Conservation (phyloP, 2,113 vertebrate species). For the Shinisaurus crocodilurus region DNA sequence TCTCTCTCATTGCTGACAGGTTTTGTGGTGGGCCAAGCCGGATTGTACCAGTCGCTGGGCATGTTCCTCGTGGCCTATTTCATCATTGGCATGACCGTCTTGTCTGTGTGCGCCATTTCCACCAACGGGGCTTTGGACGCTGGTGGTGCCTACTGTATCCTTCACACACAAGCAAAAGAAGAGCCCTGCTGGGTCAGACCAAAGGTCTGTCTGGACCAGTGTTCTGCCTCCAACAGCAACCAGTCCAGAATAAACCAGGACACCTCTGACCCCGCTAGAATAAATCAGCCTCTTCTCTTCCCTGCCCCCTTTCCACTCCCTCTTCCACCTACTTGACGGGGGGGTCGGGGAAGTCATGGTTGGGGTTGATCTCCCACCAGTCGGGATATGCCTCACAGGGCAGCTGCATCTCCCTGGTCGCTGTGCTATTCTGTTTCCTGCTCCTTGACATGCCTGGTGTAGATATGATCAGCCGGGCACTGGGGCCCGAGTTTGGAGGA, state of each 20-base stretch:
- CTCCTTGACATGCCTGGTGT: slow-evolving; percentile 66
- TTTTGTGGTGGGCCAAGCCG: slow-evolving; percentile 89
- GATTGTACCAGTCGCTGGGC: slow-evolving; percentile 85
- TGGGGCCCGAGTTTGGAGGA: slow-evolving; percentile 92
- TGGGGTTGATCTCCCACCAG: too few relatives aligned
- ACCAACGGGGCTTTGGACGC: slow-evolving; percentile 93
- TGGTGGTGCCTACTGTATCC: slow-evolving; percentile 94
- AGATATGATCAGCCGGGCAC: slow-evolving; percentile 95
- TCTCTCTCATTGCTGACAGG: slow-evolving; percentile 65
- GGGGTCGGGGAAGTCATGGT: too few relatives aligned
- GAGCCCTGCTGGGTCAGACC: not conserved
- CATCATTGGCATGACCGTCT: slow-evolving; percentile 92
- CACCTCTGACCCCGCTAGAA: not conserved
- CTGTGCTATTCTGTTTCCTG: fast-evolving
- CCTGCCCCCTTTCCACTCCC: not conserved
- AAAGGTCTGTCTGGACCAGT: not conserved
- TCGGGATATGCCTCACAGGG: too few relatives aligned
- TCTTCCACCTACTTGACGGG: too few relatives aligned
- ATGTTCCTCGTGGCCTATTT: slow-evolving; percentile 91
- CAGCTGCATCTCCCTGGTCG: too few relatives aligned
- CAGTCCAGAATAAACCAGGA: not conserved
- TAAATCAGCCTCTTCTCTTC: not conserved
- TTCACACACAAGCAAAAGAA: slow-evolving; percentile 36
- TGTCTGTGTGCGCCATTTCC: slow-evolving; percentile 91
- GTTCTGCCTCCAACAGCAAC: not conserved